Conservation (phyloP, 1,140 invertebrate species). For the Nixonia krombeini region DNA sequence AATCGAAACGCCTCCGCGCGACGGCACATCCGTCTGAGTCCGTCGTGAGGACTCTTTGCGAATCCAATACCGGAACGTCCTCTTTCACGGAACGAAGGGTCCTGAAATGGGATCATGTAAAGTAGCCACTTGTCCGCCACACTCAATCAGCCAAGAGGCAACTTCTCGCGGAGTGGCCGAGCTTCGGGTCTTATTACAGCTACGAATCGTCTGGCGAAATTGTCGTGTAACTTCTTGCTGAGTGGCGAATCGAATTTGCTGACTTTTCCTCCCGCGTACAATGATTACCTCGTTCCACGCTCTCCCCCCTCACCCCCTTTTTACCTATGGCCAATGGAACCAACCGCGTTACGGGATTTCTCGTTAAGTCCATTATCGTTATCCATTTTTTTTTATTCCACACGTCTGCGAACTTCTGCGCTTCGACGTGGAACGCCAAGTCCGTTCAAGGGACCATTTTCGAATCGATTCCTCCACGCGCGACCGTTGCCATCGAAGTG, state of each 20-base stretch:
- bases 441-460: too few species aligned
- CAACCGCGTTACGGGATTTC: too few species aligned
- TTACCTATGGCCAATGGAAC: too few species aligned
- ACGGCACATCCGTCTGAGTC: constrained; percentile 1
- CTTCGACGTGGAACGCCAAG: too few species aligned
- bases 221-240: constrained; percentile 2
- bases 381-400: too few species aligned
- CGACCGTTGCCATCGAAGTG: too few species aligned
- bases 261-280: constrained; percentile 6
- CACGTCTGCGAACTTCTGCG: too few species aligned
- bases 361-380: too few species aligned
- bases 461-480: too few species aligned
- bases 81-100: constrained; percentile 25
- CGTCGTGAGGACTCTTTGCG: constrained; percentile 18
- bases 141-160: constrained; percentile 33
- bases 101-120: constrained; percentile 39
- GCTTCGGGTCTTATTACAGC: constrained; percentile 13
- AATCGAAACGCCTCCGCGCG: constrained; percentile 23
- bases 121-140: constrained; percentile 35
- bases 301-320: not conserved
- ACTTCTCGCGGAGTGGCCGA: not conserved
- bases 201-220: constrained; percentile 14
- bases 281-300: not conserved
- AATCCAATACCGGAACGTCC: constrained; percentile 39
- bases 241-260: constrained; percentile 10